Evolutionary conservation across 2,888 invertebrate species (phyloP), one percentile per base, ranked within the genome.

Genomic region (Drosophila pegasa): DNA sequence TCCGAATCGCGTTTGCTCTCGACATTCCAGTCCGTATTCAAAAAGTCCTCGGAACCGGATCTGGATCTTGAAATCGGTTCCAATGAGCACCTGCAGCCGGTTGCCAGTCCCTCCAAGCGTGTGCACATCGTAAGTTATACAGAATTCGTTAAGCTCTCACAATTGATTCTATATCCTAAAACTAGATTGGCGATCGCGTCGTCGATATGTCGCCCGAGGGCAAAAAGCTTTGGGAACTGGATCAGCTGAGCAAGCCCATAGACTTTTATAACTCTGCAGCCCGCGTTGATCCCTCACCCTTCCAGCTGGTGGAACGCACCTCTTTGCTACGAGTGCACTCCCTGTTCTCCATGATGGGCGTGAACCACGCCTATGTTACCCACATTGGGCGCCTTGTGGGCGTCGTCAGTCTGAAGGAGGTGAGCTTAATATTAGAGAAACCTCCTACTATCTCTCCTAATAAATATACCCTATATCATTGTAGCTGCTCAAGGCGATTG

Each of bases 321-420:
- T 98, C 98, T 0, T 93, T 98, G 57, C 95, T 98, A 45, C 98
- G 98, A 94, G 97, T 98, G 2, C 99, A 99, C 93, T 99, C 99
- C 0, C 93, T 99, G 52, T 99, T 99, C 93, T 99, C 98, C 14
- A 96, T 99, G 94, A 95, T 99, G 73, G 99, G 98, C 12, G 96
- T 99, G 22, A 98, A 98, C 93, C 97, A 98, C 88, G 98, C 99
- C 0, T 99, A 99, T 92, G 99, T 99, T 20, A 99, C 99, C 0
- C 97, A 98, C 63, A 98, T 98, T 57, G 99, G 98, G 0, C 94
- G 97, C 72, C 94, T 99, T 1, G 97, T 98, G 8, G 99, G 99
- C 1, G 98, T 99, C 0, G 98, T 99, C 3, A 98, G 97, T 0
- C 94, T 99, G 0, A 97, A 97, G 93, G 99, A 99, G 94, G 97